Evolutionary conservation across 2,113 vertebrate species (phyloP).

Genomic region (Lethenteron reissneri): DNA sequence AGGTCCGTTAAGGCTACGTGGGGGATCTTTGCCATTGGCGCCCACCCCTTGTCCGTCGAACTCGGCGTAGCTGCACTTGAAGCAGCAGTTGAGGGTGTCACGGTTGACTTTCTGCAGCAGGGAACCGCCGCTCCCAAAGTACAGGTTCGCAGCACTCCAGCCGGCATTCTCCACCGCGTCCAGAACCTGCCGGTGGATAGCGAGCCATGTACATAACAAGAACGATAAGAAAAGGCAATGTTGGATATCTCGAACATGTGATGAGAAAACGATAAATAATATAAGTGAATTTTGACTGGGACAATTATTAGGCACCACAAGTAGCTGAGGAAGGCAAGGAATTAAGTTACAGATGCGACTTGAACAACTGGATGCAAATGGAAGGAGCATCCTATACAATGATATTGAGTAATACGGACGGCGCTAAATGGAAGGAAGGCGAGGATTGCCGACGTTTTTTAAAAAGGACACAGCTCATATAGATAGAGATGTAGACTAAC

Average conservation of each 20-base stretch:
- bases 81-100: constrained; percentile 31
- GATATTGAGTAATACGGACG: too few species aligned
- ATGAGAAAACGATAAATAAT: background rate
- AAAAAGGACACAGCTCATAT: too few species aligned
- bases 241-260: background rate
- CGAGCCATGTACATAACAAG: too few species aligned
- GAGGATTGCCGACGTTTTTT: too few species aligned
- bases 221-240: background rate
- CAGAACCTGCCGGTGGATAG: constrained; percentile 20
- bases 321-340: background rate
- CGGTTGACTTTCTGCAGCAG: constrained; percentile 35
- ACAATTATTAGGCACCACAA: background rate
- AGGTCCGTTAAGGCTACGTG: background rate
- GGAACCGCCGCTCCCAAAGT: constrained; percentile 30
- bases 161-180: constrained; percentile 25
- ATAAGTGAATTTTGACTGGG: background rate
- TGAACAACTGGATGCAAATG: too few species aligned
- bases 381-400: too few species aligned
- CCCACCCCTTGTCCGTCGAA: constrained; percentile 26
- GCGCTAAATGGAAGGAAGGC: too few species aligned
- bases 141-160: constrained; percentile 32
- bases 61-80: constrained; percentile 38
- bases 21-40: background rate
- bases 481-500: too few species aligned
- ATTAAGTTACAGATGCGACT: too few species aligned